phyloP scores from a whole-genome alignment of 2,888 invertebrate species.

The Lepidochitona cinerea region DNA sequence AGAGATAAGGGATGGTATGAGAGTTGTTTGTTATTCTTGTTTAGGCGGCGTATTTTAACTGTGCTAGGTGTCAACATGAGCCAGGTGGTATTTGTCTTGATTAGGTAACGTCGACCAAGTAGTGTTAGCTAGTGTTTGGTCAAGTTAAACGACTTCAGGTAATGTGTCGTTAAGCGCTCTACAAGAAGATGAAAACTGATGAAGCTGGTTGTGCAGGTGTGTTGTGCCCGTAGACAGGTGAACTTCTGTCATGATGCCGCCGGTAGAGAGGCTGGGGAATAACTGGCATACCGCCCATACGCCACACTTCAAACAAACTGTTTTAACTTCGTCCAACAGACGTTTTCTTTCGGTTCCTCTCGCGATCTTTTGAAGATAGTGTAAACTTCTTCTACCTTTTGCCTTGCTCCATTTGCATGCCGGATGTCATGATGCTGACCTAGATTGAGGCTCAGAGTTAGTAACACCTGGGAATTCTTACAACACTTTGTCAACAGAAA shows the following conservation, averaged over 20 bases:
- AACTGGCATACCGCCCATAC: background rate
- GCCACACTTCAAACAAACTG: background rate
- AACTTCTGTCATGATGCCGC: background rate
- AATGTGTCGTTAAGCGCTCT: no score
- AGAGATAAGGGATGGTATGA: no score
- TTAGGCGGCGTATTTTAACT: no score
- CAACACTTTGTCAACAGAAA: background rate
- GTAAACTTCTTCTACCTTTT: conserved; percentile 3
- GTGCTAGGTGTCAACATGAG: no score
- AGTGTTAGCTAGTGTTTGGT: no score
- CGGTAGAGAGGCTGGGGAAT: background rate
- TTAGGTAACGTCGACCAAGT: no score
- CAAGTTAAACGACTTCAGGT: no score
- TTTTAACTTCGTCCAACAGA: conserved; percentile 2
- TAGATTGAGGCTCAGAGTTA: background rate
- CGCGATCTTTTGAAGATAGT: background rate
- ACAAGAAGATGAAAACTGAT: no score
- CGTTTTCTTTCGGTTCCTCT: conserved; percentile 6
- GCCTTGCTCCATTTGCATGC: background rate
- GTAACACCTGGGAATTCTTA: background rate
- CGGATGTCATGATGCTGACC: conserved; percentile 6
- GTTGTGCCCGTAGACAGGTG: background rate
- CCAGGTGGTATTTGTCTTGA: no score
- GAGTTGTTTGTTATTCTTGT: no score
- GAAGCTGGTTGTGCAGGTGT: background rate